Base-by-base conservation (phyloP, 1,140 invertebrate species). In the Parapsyche elsis region DNA sequence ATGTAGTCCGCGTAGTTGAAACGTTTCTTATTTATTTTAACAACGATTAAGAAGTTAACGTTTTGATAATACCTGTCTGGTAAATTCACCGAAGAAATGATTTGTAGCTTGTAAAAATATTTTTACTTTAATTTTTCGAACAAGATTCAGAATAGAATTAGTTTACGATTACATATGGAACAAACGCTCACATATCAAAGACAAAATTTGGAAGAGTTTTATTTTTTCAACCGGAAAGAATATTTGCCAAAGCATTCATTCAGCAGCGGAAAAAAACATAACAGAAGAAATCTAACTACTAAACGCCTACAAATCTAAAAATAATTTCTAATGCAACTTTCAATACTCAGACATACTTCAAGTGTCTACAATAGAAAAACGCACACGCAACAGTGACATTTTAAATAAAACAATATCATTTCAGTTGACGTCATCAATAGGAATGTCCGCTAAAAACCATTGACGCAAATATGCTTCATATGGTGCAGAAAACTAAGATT, bases 131-230 rank as follows among this genome's bases (percentile, higher is more conserved):
- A 38, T 38, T 38, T 38, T 38, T 23, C 24, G 26, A 21, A 67
- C 12, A 30, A 24, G 64, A 67, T 26, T 23, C 4, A 12, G 24
- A 67, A 67, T 67, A 67, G 64, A 67, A 67, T n/a, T n/a, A 67
- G 64, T 26, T 67, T 67, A 67, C 64, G 9, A 61, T 61, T 61
- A 19, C 57, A 19, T 61, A 9, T 61, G 9, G 14, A 61, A 21
- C 57, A 9, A 19, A 21, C 16, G 57, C 57, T 61, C 57, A 19
- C 21, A 61, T 61, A 19, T 61, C 57, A 61, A 61, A 61, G 57
- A 61, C 21, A 61, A 19, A 7, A 4, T 38, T 38, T 38, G 30
- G 57, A 61, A 61, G 5, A 9, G 57, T 19, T n/a, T 21, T 61
- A 16, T 9, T 61, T 61, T 61, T 21, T 19, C 16, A 53, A 53